Conservation (phyloP, 1,140 invertebrate genomes). For the Formica selysi region DNA sequence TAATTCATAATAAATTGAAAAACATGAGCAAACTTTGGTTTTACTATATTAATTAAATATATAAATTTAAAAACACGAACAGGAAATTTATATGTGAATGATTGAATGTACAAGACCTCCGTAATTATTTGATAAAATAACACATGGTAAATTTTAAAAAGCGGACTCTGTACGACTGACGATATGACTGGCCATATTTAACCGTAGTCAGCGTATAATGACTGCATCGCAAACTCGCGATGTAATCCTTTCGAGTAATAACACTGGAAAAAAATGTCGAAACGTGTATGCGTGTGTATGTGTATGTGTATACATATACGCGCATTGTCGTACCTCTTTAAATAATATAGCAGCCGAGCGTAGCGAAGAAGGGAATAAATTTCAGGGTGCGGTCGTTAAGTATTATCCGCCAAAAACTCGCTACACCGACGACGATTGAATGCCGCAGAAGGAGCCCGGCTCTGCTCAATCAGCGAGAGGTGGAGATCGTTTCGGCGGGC, state of each 20-base stretch:
- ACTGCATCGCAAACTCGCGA: conserved; percentile 14
- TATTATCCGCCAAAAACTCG: conserved; percentile 42
- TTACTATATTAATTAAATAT: not conserved
- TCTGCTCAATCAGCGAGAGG: conserved; percentile 26
- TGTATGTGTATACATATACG: not conserved
- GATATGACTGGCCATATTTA: conserved; percentile 5
- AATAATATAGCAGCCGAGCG: conserved; percentile 33
- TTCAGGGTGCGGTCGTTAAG: conserved; percentile 58
- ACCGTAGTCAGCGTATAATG: not conserved
- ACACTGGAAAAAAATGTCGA: conserved; percentile 2
- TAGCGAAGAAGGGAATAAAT: conserved; percentile 56
- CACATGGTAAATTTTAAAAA: conserved; percentile 21
- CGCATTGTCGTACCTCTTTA: conserved; percentile 28
- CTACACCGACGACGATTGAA: conserved; percentile 46
- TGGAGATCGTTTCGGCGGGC: conserved; percentile 55
- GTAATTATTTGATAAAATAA: conserved; percentile 36
- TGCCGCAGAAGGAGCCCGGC: not conserved
- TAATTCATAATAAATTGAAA: not conserved
- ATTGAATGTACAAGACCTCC: not conserved
- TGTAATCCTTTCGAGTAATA: conserved; percentile 45
- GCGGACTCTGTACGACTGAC: not conserved
- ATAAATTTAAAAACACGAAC: not conserved
- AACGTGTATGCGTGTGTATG: not conserved
- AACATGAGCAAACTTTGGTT: not conserved
- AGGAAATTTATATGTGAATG: conserved; percentile 10